Conservation (phyloP, 2,888 invertebrate species). For the Heliconius aoede region DNA sequence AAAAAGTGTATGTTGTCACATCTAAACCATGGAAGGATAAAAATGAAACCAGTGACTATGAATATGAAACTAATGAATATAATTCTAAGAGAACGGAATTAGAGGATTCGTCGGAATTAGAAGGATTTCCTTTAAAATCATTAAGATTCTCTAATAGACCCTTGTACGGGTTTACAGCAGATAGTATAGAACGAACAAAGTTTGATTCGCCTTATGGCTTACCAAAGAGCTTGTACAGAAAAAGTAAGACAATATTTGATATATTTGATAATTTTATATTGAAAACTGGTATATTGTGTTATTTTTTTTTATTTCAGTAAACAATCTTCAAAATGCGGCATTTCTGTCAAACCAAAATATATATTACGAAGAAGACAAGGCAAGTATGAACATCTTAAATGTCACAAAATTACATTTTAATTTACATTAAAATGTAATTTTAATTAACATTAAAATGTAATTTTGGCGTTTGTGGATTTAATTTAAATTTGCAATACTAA, state of each 20-base stretch:
- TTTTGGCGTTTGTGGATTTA: not conserved
- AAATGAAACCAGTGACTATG: slow-evolving; percentile 61
- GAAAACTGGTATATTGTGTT: slow-evolving; percentile 13
- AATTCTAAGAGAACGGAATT: slow-evolving; percentile 66
- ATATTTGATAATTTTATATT: not conserved
- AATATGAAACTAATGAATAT: slow-evolving; percentile 62
- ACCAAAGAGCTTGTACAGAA: slow-evolving; percentile 77
- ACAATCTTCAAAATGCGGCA: slow-evolving; percentile 77
- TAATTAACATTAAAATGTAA: not conserved
- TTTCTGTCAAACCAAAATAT: slow-evolving; percentile 58
- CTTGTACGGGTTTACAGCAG: slow-evolving; percentile 77
- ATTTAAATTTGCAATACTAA: not conserved
- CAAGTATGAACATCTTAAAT: not conserved
- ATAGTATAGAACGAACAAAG: slow-evolving; percentile 62
- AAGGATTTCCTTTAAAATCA: slow-evolving; percentile 71
- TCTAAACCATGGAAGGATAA: slow-evolving; percentile 85
- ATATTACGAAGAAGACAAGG: slow-evolving; percentile 68
- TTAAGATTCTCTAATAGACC: slow-evolving; percentile 84
- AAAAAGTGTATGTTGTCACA: slow-evolving; percentile 92
- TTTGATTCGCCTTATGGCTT: slow-evolving; percentile 70
- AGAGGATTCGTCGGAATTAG: slow-evolving; percentile 58
- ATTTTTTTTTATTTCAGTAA: slow-evolving; percentile 76
- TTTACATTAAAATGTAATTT: not conserved
- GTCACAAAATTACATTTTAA: not conserved
- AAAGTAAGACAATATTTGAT: slow-evolving; percentile 64